These are phyloP conservation scores for Epinotia brunnichana DNA, from an alignment of 2,888 invertebrate genomes.

Conservation along the genomic window DNA sequence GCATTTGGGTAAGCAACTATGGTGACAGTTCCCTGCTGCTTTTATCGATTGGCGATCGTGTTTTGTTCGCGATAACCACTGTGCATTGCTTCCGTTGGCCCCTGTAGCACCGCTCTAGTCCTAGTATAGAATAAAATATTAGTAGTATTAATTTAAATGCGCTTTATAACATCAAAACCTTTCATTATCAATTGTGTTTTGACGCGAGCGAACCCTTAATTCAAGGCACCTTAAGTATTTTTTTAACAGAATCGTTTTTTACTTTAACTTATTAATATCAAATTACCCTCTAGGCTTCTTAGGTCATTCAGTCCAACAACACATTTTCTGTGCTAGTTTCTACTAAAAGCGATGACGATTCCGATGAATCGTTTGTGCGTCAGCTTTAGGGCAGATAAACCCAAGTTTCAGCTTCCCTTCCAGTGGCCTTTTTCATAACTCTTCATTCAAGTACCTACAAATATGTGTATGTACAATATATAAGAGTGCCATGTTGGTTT, in stretches of 20 bases:
- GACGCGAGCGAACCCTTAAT: slow-evolving; percentile 15
- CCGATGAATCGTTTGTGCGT: no score
- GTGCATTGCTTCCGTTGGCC: slow-evolving; percentile 56
- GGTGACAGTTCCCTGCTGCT: slow-evolving; percentile 17
- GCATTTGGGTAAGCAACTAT: slow-evolving; percentile 6
- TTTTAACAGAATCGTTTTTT: neutral
- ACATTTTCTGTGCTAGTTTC: no score
- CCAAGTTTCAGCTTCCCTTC: no score
- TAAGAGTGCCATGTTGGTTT: slow-evolving; percentile 14
- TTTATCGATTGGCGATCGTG: slow-evolving; percentile 33
- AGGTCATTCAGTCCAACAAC: no score
- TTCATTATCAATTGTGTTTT: slow-evolving; percentile 33
- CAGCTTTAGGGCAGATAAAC: no score
- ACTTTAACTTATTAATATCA: neutral
- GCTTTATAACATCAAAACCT: slow-evolving; percentile 43
- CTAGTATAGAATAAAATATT: slow-evolving; percentile 64
- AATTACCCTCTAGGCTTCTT: neutral
- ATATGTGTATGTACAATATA: neutral
- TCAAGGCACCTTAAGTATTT: neutral
- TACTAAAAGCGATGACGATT: no score
- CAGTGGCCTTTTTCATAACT: neutral
- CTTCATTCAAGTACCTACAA: neutral
- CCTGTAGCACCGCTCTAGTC: slow-evolving; percentile 67
- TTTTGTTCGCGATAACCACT: slow-evolving; percentile 52
- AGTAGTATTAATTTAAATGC: slow-evolving; percentile 56